A percentile compares a stretch with the other conserved stretches of the same genome.
These are phyloP conservation scores for Zoanthus solanderi DNA, from an alignment of 92 coral and sea anemone genomes.

Conservation along the genomic window DNA sequence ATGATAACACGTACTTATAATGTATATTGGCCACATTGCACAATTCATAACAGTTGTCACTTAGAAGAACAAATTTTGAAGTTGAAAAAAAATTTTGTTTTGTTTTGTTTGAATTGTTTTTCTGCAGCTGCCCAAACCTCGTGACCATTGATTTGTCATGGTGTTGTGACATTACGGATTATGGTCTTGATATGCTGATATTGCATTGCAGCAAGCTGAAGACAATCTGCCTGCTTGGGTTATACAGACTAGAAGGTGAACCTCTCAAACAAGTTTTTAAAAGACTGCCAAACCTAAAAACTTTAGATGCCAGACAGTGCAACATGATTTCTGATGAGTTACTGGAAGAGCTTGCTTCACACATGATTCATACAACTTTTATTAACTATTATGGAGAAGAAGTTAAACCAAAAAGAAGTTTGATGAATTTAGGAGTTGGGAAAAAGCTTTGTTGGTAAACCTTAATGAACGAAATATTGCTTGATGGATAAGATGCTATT, in stretches of 20 bases:
- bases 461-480: background rate
- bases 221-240: constrained; percentile 76
- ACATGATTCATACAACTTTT: constrained; percentile 67
- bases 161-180: constrained; percentile 96
- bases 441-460: constrained; percentile 20
- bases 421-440: background rate
- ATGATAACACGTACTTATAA: no score
- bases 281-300: constrained; percentile 69
- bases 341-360: constrained; percentile 71
- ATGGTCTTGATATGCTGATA: constrained; percentile 78
- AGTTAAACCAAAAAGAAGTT: constrained; percentile 42
- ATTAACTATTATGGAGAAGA: constrained; percentile 85
- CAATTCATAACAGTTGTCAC: no score
- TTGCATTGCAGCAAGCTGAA: constrained; percentile 67
- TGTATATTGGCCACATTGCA: no score
- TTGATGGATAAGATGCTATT: no score
- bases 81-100: background rate
- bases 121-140: constrained; percentile 81
- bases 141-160: constrained; percentile 83
- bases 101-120: background rate
- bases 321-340: constrained; percentile 85
- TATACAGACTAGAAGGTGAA: constrained; percentile 75
- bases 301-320: constrained; percentile 89
- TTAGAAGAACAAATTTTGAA: no score
- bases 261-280: constrained; percentile 70